Base-by-base conservation (phyloP, 2,888 invertebrate species). In the Phortica magna region DNA sequence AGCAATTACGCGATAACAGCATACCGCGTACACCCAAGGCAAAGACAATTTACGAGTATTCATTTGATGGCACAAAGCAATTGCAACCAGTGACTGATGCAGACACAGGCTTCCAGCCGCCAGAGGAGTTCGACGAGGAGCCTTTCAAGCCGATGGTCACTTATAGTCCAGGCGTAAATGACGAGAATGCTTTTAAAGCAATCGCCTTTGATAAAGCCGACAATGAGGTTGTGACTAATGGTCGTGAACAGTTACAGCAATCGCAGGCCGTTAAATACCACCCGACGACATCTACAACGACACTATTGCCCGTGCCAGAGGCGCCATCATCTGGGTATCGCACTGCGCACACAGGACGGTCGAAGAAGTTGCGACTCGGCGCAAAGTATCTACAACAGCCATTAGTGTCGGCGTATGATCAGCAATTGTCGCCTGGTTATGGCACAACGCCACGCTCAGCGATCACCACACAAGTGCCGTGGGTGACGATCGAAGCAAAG, bases 1-100 rank as follows among this genome's bases (percentile, higher is more conserved):
- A 94, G 17, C 93, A 94, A 78, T 81, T 92, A 7, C 92, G 93
- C 77, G 89, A 90, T 78, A 91, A 91, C 75, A 87, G 89, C 19
- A 89, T 90, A 76, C 89, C 89, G 1, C 83, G 90, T 17, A 85
- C 88, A 14, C 88, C 89, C 6, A 90, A 94, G 86, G 92, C 93
- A 7, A 94, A 94, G 86, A 91, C 93, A 12, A 93, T 95, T 7
- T 96, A 95, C 88, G 95, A 96, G 88, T 96, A 95, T 89, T 95
- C 94, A 84, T 96, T 95, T 87, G 94, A 96, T 88, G 93, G 94
- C 0, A 93, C 94, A 5, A 84, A 76, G 48, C 17, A 59, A 48
- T 61, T 59, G 55, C 71, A 72, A 17, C 67, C 64, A 12, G 65
- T 4, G 6, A 19, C 64, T 2, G 41, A 70, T 10, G 42, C 71